Evolutionary conservation across 2,888 invertebrate species (phyloP).

Genomic region (Lepidochitona cinerea): DNA sequence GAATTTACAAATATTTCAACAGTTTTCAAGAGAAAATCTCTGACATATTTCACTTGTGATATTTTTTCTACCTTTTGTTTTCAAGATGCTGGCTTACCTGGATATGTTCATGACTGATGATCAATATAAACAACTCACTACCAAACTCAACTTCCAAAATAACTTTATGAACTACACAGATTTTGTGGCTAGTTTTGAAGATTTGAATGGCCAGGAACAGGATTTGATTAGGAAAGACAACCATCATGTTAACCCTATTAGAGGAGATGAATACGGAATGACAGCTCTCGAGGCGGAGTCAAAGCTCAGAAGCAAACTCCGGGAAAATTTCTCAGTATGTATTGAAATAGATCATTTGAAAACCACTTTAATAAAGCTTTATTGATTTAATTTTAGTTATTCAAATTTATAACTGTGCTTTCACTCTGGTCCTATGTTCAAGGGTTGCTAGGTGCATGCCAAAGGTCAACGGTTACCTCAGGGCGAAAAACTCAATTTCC

Average conservation of each 20-base stretch:
- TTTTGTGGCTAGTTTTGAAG: slow-evolving; percentile 62
- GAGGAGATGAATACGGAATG: slow-evolving; percentile 65
- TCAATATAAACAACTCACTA: slow-evolving; percentile 57
- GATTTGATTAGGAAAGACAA: slow-evolving; percentile 55
- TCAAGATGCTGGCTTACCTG: slow-evolving; percentile 54
- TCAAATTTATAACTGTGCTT: too few relatives aligned
- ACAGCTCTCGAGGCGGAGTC: slow-evolving; percentile 58
- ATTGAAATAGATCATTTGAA: too few relatives aligned
- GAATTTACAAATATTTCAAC: too few relatives aligned
- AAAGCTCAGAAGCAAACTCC: slow-evolving; percentile 57
- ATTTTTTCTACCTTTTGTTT: too few relatives aligned
- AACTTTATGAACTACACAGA: slow-evolving; percentile 62
- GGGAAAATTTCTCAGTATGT: slow-evolving; percentile 67
- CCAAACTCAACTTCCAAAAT: slow-evolving; percentile 50
- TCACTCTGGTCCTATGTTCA: too few relatives aligned
- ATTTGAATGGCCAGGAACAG: slow-evolving; percentile 39
- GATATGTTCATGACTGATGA: slow-evolving; percentile 61
- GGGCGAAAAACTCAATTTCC: too few relatives aligned
- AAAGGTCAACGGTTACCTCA: too few relatives aligned
- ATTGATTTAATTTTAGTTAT: too few relatives aligned
- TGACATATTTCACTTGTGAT: too few relatives aligned
- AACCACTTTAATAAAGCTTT: too few relatives aligned
- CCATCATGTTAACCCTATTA: slow-evolving; percentile 62
- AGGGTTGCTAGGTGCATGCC: too few relatives aligned
- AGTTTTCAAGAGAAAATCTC: too few relatives aligned